A percentile compares a stretch with the other conserved stretches of the same genome.
phyloP scores from a whole-genome alignment of 2,888 invertebrate genomes.

The Muschampia plurimacula region DNA sequence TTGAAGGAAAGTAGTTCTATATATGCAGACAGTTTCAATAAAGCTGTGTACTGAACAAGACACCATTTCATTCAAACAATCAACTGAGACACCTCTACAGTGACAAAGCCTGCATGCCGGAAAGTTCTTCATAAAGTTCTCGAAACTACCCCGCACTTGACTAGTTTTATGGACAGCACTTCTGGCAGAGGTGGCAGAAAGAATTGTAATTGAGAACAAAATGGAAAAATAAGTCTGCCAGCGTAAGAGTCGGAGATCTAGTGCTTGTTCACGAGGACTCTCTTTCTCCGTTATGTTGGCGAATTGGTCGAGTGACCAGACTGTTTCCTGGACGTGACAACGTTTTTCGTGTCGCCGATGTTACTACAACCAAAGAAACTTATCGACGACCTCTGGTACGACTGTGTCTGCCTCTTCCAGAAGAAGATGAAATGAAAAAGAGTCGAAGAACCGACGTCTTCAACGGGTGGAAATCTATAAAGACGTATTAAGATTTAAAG shows the following conservation, averaged over 20 bases:
- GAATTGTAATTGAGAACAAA: slow-evolving; percentile 2
- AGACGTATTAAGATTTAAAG: too few species aligned
- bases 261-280: background rate
- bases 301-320: background rate
- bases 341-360: background rate
- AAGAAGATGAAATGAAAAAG: background rate
- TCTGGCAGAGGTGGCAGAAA: background rate
- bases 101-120: too few species aligned
- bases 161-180: background rate
- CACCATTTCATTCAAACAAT: too few species aligned
- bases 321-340: background rate
- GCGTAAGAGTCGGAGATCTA: background rate
- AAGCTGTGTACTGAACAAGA: too few species aligned
- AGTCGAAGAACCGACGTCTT: background rate
- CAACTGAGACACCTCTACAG: too few species aligned
- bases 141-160: too few species aligned
- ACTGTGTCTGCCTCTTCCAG: background rate
- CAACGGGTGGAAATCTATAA: background rate
- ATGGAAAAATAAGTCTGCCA: background rate
- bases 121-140: too few species aligned
- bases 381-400: background rate
- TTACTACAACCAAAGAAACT: background rate
- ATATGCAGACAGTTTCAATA: too few species aligned
- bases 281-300: background rate
- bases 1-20: too few species aligned